Percentiles rank a stretch among this genome's conserved stretches.
These are phyloP conservation scores for Drosophila elegans DNA, from an alignment of 1,140 invertebrate genomes.

Conservation along the genomic window DNA sequence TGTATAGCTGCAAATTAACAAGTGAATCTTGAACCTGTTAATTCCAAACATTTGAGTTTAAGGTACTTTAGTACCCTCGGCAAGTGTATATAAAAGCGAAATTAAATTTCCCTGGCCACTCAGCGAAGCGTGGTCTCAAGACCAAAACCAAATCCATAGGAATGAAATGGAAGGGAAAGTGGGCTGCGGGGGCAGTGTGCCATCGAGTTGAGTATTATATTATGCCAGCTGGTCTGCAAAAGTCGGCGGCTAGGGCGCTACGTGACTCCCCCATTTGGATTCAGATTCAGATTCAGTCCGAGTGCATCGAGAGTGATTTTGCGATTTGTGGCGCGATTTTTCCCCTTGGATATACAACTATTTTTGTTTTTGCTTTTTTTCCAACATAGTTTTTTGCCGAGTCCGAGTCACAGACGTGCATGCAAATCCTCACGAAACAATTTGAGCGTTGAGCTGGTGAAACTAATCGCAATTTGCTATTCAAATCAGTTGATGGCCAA, in stretches of 20 bases:
- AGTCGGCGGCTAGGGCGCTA: slow-evolving; percentile 21
- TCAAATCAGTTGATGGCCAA: slow-evolving; percentile 42
- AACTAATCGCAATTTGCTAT: slow-evolving; percentile 52
- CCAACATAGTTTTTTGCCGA: slow-evolving; percentile 38
- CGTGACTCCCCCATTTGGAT: slow-evolving; percentile 26
- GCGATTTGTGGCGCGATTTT: slow-evolving; percentile 41
- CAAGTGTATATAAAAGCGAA: slow-evolving; percentile 46
- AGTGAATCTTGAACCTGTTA: not conserved
- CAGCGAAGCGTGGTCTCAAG: slow-evolving; percentile 48
- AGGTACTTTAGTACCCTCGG: slow-evolving; percentile 2
- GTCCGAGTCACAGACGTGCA: slow-evolving; percentile 42
- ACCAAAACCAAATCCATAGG: slow-evolving; percentile 3
- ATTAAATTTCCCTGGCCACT: slow-evolving; percentile 67
- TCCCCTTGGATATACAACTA: slow-evolving; percentile 28
- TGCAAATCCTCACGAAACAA: slow-evolving; percentile 68
- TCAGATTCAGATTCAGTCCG: slow-evolving; percentile 7
- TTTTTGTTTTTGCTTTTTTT: slow-evolving; percentile 8
- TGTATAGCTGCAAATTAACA: not conserved
- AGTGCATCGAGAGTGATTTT: slow-evolving; percentile 54
- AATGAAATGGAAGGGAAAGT: slow-evolving; percentile 39
- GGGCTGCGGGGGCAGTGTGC: slow-evolving; percentile 44
- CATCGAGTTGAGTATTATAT: slow-evolving; percentile 15
- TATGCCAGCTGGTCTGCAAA: slow-evolving; percentile 32
- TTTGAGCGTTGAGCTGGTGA: slow-evolving; percentile 42
- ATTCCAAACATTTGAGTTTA: not conserved